Evolutionary conservation across 2,888 invertebrate species (phyloP), one percentile per base, ranked within the genome.

Genomic region (Phragmatobia fuliginosa): DNA sequence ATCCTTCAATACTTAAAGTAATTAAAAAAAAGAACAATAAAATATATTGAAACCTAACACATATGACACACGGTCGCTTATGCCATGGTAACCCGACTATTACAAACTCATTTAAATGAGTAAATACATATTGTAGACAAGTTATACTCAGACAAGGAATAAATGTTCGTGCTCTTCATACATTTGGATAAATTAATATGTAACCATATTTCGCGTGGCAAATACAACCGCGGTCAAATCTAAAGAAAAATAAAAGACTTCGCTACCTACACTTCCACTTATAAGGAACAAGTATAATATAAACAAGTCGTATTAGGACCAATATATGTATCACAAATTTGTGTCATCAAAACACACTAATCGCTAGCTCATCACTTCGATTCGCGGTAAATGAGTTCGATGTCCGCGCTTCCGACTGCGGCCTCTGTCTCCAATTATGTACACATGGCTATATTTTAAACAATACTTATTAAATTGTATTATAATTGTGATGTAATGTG

Each of bases 371-470:
- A 79, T 82, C 81, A 81, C 49, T 72, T 63, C 68, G 67, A 64
- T 91, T 91, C 91, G 87, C 84, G 81, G 88, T 88, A 82, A 65
- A 75, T 76, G 87, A 83, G 92, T 90, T 92, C 93, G 88, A 88
- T 82, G 91, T 84, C 92, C 93, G 83, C 63, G 83, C 91, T 92
- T 91, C 93, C 93, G 87, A 89, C 87, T 90, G 91, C 85, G 91
- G 90, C 74, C 80, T 80, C 72, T 78, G 71, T 28, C 73, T 83
- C 83, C 71, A 68, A 61, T 83, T 83, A 75, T 28, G 56, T 56
- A 56, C 56, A 56, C 28, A 56, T 5, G 52, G 11, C 11, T 52
- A 52, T 83, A 77, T 65, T 28, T 38, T 21, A 28, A 58, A 66
- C 66, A 66, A 66, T 66, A 58, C 56, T 41, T 58, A 66, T 59